Percentiles rank a stretch among this genome's conserved stretches.
phyloP scores from a whole-genome alignment of 2,113 vertebrate species.

The Phoenicopterus ruber region DNA sequence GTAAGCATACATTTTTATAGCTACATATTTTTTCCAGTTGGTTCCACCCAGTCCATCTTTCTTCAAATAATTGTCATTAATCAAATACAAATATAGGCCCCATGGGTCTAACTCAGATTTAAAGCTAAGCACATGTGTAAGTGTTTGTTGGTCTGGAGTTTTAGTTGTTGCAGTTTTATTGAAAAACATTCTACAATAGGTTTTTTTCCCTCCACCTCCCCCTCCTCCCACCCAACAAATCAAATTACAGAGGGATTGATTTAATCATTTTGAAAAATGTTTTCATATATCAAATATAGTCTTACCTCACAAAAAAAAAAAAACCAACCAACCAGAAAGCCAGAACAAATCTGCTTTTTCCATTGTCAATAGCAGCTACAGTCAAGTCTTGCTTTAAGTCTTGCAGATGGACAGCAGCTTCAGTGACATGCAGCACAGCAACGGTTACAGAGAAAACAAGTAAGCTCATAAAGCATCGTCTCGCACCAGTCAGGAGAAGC shows the following conservation, averaged over 20 bases:
- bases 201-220: background rate
- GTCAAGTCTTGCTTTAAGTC: background rate
- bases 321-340: background rate
- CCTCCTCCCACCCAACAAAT: constrained; percentile 17
- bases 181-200: background rate
- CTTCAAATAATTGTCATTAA: constrained; percentile 58
- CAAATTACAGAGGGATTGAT: background rate
- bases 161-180: constrained; percentile 10
- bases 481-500: background rate
- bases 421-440: background rate
- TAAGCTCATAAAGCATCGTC: background rate
- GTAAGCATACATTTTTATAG: constrained; percentile 22
- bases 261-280: background rate
- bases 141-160: constrained; percentile 32
- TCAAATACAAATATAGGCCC: constrained; percentile 43
- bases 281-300: background rate
- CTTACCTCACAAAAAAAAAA: background rate
- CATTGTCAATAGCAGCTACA: background rate
- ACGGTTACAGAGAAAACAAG: background rate
- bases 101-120: background rate
- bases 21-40: constrained; percentile 36
- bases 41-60: constrained; percentile 25
- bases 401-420: background rate
- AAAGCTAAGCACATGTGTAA: constrained; percentile 21
- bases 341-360: background rate